Base-by-base conservation (phyloP, 2,797 vertebrate species). In the Cynodonichthys magdalenae region DNA sequence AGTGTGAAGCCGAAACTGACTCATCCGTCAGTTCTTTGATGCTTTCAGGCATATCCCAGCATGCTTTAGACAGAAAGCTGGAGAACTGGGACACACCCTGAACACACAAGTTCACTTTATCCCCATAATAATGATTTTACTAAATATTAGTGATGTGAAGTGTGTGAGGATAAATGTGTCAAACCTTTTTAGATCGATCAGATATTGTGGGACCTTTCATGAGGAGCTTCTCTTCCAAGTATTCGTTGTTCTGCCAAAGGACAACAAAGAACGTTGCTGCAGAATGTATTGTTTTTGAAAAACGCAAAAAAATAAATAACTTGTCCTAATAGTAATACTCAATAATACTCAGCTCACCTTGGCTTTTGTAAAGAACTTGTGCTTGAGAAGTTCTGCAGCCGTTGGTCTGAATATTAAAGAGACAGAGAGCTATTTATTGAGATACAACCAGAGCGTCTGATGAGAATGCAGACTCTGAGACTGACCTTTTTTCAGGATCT, bases 341-440 rank as follows among this genome's bases (percentile, higher is more conserved):
- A 17, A 20, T 14, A 24, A 18, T 27, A 3, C 9, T 28, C 1
- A 2, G 27, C 73, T 84, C 88, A 98, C 96, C 95, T 98, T 98
- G 62, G 96, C 95, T 94, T 98, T 98, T 0, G 96, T 95, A 90
- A 98, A 98, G 92, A 98, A 98, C 85, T 97, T 98, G 89, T 97
- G 94, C 80, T 96, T 95, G 87, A 98, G 87, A 64, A 98, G 87
- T 84, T 98, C 96, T 45, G 96, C 96, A 71, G 96, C 95, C 70
- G 96, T 97, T n/a, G 96, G 96, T 92, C 96, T 98, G 85, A 84
- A 93, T 81, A 90, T 84, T 49, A 69, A 17, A 66, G 31, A 59
- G 11, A 75, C 56, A 64, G 39, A 50, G 8, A 11, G 12, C 19
- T 29, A 19, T 59, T 69, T 12, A 59, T 60, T 18, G n/a, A 57